Evolutionary conservation across 2,113 vertebrate genomes (phyloP).

Genomic region (Calyptomena viridis): DNA sequence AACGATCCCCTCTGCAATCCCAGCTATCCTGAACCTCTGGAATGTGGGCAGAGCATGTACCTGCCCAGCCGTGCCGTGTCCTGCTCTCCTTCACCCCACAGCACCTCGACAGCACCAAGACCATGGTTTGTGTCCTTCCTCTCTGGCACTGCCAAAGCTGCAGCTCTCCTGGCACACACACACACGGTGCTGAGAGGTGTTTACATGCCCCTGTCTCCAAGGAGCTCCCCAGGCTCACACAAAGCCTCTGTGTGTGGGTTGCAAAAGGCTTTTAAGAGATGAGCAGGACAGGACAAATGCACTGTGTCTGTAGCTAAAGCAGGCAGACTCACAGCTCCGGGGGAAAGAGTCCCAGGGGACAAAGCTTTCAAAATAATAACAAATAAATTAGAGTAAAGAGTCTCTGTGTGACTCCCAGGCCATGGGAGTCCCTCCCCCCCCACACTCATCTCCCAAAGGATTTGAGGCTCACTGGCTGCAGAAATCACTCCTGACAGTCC

Average conservation of each 20-base stretch:
- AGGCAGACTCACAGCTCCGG: neutral
- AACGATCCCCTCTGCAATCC: neutral
- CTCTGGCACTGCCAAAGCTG: neutral
- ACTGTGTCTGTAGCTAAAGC: neutral
- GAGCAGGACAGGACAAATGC: neutral
- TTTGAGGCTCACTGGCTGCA: neutral
- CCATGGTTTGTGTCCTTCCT: neutral
- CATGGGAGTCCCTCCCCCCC: neutral
- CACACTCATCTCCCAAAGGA: neutral
- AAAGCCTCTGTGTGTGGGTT: neutral
- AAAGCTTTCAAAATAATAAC: neutral
- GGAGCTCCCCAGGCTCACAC: conserved; percentile 8
- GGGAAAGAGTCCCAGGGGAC: neutral
- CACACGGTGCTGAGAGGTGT: neutral
- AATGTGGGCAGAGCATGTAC: fast-evolving
- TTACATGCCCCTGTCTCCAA: neutral
- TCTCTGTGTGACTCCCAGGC: neutral
- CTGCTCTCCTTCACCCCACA: neutral
- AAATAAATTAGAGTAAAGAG: neutral
- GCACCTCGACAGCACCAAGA: neutral
- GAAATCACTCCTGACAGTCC: neutral
- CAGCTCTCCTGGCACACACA: neutral
- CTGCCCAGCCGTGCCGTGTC: neutral
- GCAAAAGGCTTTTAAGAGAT: neutral
- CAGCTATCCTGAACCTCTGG: neutral